A percentile compares a stretch with the other conserved stretches of the same genome.
These are phyloP conservation scores for Sprattus sprattus DNA, from an alignment of 2,113 vertebrate species.

Conservation along the genomic window DNA sequence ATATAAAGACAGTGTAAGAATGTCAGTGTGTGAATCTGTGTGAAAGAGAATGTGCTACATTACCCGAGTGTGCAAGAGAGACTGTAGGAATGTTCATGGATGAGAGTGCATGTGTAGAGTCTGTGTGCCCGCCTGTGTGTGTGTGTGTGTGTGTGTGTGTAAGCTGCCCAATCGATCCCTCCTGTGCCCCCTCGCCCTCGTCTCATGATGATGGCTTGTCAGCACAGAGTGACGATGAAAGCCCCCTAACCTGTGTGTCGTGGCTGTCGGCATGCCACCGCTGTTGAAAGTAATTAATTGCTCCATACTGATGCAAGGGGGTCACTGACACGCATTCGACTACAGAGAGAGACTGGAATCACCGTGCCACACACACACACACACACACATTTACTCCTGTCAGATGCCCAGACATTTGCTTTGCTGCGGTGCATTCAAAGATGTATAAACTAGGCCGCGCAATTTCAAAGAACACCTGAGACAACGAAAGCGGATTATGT, in stretches of 20 bases:
- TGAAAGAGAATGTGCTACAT: no score
- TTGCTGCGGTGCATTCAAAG: neutral
- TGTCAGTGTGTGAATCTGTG: no score
- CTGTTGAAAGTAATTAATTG: conserved; percentile 57
- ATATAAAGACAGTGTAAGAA: neutral
- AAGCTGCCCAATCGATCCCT: neutral
- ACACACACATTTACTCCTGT: neutral
- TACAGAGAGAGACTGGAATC: conserved; percentile 30
- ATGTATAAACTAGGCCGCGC: neutral
- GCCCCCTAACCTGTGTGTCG: conserved; percentile 44
- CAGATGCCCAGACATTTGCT: neutral
- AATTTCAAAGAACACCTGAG: neutral
- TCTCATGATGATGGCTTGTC: conserved; percentile 44
- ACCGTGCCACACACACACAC: conserved; percentile 17
- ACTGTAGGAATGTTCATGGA: no score
- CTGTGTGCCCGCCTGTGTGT: neutral
- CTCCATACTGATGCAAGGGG: conserved; percentile 46
- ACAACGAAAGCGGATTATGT: neutral
- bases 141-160: neutral
- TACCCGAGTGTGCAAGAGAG: no score
- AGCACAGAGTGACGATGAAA: conserved; percentile 45
- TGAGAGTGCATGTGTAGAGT: neutral
- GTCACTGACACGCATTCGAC: conserved; percentile 45
- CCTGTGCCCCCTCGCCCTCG: conserved; percentile 27
- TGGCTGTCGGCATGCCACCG: conserved; percentile 39